phyloP scores from a whole-genome alignment of 2,797 vertebrate genomes.

The Dryobates pubescens region DNA sequence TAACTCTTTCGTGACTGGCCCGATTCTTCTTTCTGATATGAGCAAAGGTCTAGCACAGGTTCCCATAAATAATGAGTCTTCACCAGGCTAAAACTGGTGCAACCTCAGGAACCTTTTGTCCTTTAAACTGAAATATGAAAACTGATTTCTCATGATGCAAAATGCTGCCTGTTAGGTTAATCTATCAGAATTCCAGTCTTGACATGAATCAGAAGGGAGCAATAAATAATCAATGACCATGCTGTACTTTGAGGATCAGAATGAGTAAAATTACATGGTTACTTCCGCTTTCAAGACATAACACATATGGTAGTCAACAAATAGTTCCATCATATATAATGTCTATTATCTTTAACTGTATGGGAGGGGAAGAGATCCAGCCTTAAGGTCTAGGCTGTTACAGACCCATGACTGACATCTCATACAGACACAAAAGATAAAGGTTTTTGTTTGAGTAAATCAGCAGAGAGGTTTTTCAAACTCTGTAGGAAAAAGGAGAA shows the following conservation, averaged over 20 bases:
- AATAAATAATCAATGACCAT: not conserved
- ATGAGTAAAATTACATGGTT: not conserved
- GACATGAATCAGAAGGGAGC: not conserved
- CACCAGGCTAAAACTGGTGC: not conserved
- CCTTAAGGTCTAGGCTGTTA: not conserved
- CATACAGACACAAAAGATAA: not conserved
- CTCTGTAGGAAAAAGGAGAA: not conserved
- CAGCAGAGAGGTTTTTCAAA: not conserved
- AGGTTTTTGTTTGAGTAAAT: not conserved
- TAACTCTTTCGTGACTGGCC: not conserved
- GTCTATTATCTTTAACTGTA: not conserved
- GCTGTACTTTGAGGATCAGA: not conserved
- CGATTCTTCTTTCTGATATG: not conserved
- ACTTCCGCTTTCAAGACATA: not conserved
- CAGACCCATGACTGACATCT: not conserved
- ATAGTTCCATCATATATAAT: not conserved
- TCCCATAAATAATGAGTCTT: not conserved
- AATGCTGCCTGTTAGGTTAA: not conserved
- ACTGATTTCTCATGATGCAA: not conserved
- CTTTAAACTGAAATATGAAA: not conserved
- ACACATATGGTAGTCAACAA: not conserved
- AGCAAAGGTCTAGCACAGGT: not conserved
- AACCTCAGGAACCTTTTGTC: not conserved
- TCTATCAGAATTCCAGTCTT: not conserved
- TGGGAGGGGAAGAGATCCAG: too few species aligned